phyloP scores from a whole-genome alignment of 2,888 invertebrate species.

The Agelastica alni region DNA sequence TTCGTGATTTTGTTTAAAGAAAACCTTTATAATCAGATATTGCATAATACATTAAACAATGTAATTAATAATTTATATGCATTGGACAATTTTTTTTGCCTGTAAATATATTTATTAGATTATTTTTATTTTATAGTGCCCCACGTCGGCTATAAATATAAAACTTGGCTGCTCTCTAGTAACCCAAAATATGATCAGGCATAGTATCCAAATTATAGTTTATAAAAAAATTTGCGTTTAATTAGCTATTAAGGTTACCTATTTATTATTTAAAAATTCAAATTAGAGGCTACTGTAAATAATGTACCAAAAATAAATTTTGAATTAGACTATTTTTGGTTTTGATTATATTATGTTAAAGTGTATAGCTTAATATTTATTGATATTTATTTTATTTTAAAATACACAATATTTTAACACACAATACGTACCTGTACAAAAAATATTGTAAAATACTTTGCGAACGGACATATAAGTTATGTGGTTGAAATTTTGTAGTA shows the following conservation, averaged over 20 bases:
- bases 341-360: slow-evolving; percentile 33
- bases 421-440: slow-evolving; percentile 43
- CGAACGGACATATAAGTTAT: too few species aligned
- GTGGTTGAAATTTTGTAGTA: too few species aligned
- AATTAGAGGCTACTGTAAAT: slow-evolving; percentile 28
- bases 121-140: too few species aligned
- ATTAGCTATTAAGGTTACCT: slow-evolving; percentile 42
- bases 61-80: too few species aligned
- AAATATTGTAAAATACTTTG: slow-evolving; percentile 32
- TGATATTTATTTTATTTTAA: slow-evolving; percentile 37
- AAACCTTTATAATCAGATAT: too few species aligned
- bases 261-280: slow-evolving; percentile 6
- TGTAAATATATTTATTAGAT: too few species aligned
- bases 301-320: slow-evolving; percentile 29
- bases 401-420: slow-evolving; percentile 27
- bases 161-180: slow-evolving; percentile 9
- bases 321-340: slow-evolving; percentile 38
- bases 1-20: too few species aligned
- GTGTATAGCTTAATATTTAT: slow-evolving; percentile 30
- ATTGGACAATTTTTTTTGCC: too few species aligned
- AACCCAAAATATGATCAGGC: slow-evolving; percentile 42
- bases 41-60: too few species aligned
- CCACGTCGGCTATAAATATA: too few species aligned
- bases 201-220: slow-evolving; percentile 30
- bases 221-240: slow-evolving; percentile 8